A percentile compares a stretch with the other conserved stretches of the same genome.
These are phyloP conservation scores for Sitta europaea DNA, from an alignment of 2,113 vertebrate genomes.

Conservation along the genomic window DNA sequence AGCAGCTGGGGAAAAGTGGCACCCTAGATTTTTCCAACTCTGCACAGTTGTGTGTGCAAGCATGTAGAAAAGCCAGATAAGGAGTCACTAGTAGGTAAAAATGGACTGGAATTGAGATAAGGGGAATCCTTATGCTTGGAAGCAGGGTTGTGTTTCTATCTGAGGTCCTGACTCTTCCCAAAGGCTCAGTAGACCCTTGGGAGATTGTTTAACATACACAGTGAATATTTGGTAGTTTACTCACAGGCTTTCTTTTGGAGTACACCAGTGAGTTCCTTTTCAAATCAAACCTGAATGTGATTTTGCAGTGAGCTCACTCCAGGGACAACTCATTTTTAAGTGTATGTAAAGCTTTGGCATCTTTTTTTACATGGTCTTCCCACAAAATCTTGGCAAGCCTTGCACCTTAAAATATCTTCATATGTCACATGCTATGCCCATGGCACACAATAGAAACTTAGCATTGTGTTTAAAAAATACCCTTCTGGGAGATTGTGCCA, in stretches of 20 bases:
- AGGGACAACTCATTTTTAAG: not conserved
- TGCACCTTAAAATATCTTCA: not conserved
- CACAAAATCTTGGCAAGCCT: not conserved
- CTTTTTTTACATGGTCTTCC: not conserved
- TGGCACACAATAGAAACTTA: not conserved
- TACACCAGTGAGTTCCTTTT: not conserved
- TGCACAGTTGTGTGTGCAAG: not conserved
- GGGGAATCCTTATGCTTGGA: not conserved
- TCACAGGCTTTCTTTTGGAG: not conserved
- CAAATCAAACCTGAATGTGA: not conserved
- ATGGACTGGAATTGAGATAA: not conserved
- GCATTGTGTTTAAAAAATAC: fast-evolving
- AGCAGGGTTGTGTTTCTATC: not conserved
- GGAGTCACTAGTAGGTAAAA: not conserved
- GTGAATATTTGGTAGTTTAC: not conserved
- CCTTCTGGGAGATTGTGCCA: not conserved
- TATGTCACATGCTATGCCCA: not conserved
- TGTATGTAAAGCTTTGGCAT: not conserved
- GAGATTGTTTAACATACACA: not conserved
- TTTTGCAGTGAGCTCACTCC: not conserved
- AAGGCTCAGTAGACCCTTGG: too few species aligned
- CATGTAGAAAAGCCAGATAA: not conserved
- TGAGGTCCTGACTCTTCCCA: not conserved
- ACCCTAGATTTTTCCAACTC: not conserved
- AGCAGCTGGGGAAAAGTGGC: not conserved